These are phyloP conservation scores for Ambastaia sidthimunki DNA, from an alignment of 2,797 vertebrate genomes.

Conservation along the genomic window DNA sequence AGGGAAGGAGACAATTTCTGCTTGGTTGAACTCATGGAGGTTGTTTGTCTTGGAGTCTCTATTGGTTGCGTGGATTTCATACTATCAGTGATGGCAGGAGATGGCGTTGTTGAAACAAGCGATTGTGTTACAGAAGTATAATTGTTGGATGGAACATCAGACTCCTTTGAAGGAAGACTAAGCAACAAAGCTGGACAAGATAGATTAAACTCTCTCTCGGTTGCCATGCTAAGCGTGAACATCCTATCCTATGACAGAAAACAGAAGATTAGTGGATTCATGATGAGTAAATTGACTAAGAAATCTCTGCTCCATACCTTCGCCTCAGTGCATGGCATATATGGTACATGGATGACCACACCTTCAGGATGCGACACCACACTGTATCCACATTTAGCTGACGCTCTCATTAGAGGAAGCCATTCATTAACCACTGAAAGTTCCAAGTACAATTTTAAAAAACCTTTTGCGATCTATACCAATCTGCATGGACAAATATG, in stretches of 20 bases:
- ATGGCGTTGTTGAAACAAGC: too few species aligned
- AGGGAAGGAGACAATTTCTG: neutral
- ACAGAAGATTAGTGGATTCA: neutral
- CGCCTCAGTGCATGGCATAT: constrained; percentile 68
- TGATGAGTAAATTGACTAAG: neutral
- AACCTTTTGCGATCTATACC: too few species aligned
- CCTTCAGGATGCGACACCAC: constrained; percentile 70
- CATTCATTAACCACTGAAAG: constrained; percentile 71
- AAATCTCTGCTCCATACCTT: constrained; percentile 59
- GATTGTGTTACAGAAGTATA: neutral
- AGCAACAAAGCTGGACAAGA: constrained; percentile 67
- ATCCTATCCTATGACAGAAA: constrained; percentile 71
- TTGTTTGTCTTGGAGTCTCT: neutral
- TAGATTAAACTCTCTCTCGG: constrained; percentile 61
- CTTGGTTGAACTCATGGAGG: neutral
- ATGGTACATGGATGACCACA: constrained; percentile 68
- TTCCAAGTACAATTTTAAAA: too few species aligned
- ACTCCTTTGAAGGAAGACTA: neutral
- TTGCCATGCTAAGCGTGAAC: constrained; percentile 68
- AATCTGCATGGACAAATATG: neutral
- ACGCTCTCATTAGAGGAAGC: constrained; percentile 67
- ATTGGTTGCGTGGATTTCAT: neutral
- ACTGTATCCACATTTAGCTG: constrained; percentile 71
- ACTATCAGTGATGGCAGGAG: neutral
- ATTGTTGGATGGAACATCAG: neutral